A percentile compares a stretch with the other conserved stretches of the same genome.
phyloP scores from a whole-genome alignment of 2,888 invertebrate species.

The Schizotus pectinicornis region DNA sequence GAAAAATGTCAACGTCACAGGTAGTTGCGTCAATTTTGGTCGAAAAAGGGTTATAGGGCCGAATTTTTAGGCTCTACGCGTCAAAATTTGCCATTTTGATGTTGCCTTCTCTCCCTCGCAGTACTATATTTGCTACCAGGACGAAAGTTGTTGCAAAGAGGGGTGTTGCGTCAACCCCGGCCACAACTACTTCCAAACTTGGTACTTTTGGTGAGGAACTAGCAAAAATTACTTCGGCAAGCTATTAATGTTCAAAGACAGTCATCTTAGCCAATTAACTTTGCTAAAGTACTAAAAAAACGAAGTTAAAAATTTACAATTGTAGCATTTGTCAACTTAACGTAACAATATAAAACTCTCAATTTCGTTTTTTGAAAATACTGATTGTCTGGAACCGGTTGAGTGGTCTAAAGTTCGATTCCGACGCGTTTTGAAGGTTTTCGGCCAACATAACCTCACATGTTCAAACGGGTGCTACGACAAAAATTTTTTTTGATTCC shows the following conservation, averaged over 20 bases:
- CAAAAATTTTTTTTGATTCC: not conserved
- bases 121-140: slow-evolving; percentile 12
- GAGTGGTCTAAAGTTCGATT: no score
- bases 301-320: no score
- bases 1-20: not conserved
- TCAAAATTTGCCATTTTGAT: slow-evolving; percentile 7
- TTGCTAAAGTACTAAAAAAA: no score
- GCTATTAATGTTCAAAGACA: no score
- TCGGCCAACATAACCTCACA: slow-evolving; percentile 16
- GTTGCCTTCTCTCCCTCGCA: not conserved
- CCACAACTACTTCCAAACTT: slow-evolving; percentile 14
- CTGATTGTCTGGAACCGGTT: no score
- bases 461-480: not conserved
- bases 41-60: not conserved
- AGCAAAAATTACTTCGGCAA: no score
- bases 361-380: no score
- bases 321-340: no score
- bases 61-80: no score
- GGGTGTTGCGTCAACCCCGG: slow-evolving; percentile 10
- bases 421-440: no score
- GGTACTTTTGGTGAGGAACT: slow-evolving; percentile 17
- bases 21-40: not conserved
- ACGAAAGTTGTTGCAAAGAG: slow-evolving; percentile 18
- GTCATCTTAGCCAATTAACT: no score
- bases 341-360: no score